Conservation (phyloP, 2,888 invertebrate species). For the Mechanitis messenoides region DNA sequence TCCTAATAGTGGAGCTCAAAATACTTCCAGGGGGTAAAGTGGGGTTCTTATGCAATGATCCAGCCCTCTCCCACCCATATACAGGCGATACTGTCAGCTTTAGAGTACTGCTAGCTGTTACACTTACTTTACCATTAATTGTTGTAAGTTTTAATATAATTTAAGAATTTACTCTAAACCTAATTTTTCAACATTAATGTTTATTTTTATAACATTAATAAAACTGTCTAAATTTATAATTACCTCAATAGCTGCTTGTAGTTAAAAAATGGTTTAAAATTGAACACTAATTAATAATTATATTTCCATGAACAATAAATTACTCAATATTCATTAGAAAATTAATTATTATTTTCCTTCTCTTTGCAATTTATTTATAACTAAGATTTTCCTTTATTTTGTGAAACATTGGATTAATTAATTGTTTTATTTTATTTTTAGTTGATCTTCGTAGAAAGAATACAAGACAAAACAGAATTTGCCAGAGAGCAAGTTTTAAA, state of each 20-base stretch:
- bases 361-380: too few relatives aligned
- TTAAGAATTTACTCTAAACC: too few relatives aligned
- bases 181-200: too few relatives aligned
- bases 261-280: too few relatives aligned
- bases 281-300: too few relatives aligned
- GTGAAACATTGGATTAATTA: constrained; percentile 33
- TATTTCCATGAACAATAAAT: too few relatives aligned
- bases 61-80: constrained; percentile 79
- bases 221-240: too few relatives aligned
- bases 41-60: constrained; percentile 84
- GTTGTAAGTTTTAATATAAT: constrained; percentile 61
- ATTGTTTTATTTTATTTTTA: constrained; percentile 32
- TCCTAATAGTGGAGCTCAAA: constrained; percentile 76
- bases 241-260: too few relatives aligned
- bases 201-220: too few relatives aligned
- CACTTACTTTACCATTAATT: constrained; percentile 72
- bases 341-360: too few relatives aligned
- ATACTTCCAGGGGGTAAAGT: constrained; percentile 76
- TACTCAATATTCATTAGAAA: too few relatives aligned
- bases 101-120: constrained; percentile 68
- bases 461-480: constrained; percentile 42
- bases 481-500: constrained; percentile 49
- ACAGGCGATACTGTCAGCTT: constrained; percentile 81
- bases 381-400: too few relatives aligned
- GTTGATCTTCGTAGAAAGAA: constrained; percentile 57